phyloP scores from a whole-genome alignment of 2,113 vertebrate genomes.

The Alouatta palliata region DNA sequence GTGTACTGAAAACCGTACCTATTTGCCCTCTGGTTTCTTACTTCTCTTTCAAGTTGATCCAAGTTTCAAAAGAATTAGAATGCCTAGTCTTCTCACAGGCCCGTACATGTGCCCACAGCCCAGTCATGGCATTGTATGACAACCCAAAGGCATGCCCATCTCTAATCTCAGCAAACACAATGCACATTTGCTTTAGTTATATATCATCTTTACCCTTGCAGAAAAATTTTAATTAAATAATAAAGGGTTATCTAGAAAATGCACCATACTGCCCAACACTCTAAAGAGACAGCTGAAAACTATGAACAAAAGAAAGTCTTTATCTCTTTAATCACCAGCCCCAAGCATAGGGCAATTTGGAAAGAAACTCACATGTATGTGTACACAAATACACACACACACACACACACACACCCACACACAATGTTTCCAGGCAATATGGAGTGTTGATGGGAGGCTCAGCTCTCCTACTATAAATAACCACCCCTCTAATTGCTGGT shows the following conservation, averaged over 20 bases:
- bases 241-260: background rate
- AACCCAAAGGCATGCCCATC: background rate
- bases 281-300: background rate
- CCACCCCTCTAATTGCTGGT: too few relatives aligned
- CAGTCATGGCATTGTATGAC: too few relatives aligned
- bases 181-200: background rate
- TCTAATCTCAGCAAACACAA: background rate
- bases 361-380: background rate
- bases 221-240: background rate
- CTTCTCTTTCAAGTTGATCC: constrained; percentile 1
- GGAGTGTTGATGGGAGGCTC: background rate
- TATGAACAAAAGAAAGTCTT: background rate
- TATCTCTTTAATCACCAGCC: background rate
- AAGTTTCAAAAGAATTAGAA: constrained; percentile 3
- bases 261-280: background rate
- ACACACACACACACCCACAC: too few relatives aligned
- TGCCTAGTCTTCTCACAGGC: background rate
- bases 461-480: background rate
- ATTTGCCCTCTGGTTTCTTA: background rate
- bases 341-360: background rate
- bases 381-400: too few relatives aligned
- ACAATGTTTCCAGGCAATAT: background rate
- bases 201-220: background rate
- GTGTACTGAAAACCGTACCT: background rate
- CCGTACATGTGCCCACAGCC: background rate